These are phyloP conservation scores for Brachirus orientalis DNA, from an alignment of 2,113 vertebrate genomes.

Conservation along the genomic window DNA sequence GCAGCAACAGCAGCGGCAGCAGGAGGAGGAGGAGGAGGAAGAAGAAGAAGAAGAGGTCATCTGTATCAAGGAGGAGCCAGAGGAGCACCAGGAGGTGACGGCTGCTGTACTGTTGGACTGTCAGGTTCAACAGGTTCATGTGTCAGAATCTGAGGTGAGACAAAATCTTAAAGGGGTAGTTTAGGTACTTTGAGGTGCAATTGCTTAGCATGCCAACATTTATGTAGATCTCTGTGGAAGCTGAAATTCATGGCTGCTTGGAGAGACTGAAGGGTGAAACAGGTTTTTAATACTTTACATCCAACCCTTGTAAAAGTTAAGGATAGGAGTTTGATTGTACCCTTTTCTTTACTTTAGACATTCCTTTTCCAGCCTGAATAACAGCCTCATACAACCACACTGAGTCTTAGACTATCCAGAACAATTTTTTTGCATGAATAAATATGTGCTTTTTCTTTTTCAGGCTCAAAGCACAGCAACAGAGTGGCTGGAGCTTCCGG, in stretches of 20 bases:
- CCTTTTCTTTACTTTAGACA: too few relatives aligned
- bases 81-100: slow-evolving; percentile 62
- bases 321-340: too few relatives aligned
- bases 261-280: too few relatives aligned
- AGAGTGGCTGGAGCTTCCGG: slow-evolving; percentile 2
- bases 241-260: too few relatives aligned
- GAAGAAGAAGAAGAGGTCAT: slow-evolving; percentile 69
- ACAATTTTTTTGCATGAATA: neutral
- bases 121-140: slow-evolving; percentile 14
- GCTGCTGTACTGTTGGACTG: slow-evolving; percentile 50
- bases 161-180: neutral
- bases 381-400: too few relatives aligned
- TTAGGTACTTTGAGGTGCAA: too few relatives aligned
- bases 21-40: slow-evolving; percentile 59
- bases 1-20: slow-evolving; percentile 48
- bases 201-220: too few relatives aligned
- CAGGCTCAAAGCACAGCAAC: slow-evolving; percentile 18
- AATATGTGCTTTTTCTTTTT: neutral
- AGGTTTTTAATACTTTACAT: too few relatives aligned
- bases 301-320: too few relatives aligned
- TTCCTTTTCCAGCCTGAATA: too few relatives aligned
- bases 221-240: too few relatives aligned
- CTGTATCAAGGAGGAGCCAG: slow-evolving; percentile 80
- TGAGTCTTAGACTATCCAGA: too few relatives aligned
- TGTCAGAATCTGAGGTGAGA: slow-evolving; percentile 45